Evolutionary conservation across 1,140 invertebrate species (phyloP), one percentile per base, ranked within the genome.

Genomic region (Apis laboriosa): DNA sequence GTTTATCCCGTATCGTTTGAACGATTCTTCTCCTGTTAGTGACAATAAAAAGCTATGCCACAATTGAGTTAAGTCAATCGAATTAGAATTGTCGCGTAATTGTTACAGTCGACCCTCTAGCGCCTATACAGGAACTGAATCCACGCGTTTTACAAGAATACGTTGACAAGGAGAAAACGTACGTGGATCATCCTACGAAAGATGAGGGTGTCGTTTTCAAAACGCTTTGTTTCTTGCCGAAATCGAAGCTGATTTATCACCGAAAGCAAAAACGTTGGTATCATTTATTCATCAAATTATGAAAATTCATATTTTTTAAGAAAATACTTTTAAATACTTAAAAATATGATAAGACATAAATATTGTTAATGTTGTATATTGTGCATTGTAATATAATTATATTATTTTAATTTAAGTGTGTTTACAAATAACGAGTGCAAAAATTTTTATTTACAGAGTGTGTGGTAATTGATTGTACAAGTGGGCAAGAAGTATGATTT

Each of bases 11-110:
- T n/a, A 19, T 49, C 77, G 19, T 58, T 58, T 17, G 64, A 68
- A 19, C 34, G 77, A 66, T 34, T n/a, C n/a, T 15, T n/a, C 75
- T 49, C 58, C 34, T 58, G 56, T 51, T 28, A 64, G 68, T 55
- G 28, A 13, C n/a, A 61, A 53, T 58, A 56, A 81, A 43, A 81
- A 8, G 1, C 55, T 24, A 19, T 28, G 49, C n/a, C 64, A 17
- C 49, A 71, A 84, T 84, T 21, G 78, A 71, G 66, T 84, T 80
- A 80, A 80, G 51, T 5, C 64, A 66, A 80, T 76, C 24, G 79
- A 75, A 76, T 81, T 84, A 75, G 43, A 74, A 55, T 61, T 61
- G 60, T 76, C 60, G 60, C 43, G 58, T 76, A 55, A 70, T 70
- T 71, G 55, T 81, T 73, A 21, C 72, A 81, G 79, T 11, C 51